These are phyloP conservation scores for western clawed frog (Xenopus tropicalis) DNA, from an alignment of 2,113 vertebrate species.

Conservation along the genomic window DNA sequence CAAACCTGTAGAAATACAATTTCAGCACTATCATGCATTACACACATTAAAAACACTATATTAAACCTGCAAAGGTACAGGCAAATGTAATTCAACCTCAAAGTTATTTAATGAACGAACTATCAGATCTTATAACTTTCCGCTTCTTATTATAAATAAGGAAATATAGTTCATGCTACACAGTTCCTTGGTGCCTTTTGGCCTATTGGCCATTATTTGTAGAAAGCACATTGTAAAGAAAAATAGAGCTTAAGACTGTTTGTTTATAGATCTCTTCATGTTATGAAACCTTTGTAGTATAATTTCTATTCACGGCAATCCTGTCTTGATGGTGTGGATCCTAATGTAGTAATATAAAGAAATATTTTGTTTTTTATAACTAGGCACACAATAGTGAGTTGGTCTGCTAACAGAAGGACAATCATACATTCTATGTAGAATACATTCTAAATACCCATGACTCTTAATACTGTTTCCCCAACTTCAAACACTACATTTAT, in stretches of 20 bases:
- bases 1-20: background rate
- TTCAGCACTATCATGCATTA: too few species aligned
- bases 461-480: background rate
- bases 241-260: background rate
- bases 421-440: constrained; percentile 18
- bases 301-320: background rate
- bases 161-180: constrained; percentile 60
- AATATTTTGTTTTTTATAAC: background rate
- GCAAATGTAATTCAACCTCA: background rate
- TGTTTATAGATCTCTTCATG: background rate
- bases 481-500: constrained; percentile 29
- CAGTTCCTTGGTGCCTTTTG: constrained; percentile 74
- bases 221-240: constrained; percentile 34
- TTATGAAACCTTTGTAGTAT: background rate
- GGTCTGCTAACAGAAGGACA: constrained; percentile 13
- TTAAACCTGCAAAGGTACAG: background rate
- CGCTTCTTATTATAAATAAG: constrained; percentile 55
- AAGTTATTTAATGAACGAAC: background rate
- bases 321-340: background rate
- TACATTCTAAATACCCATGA: background rate
- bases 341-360: background rate
- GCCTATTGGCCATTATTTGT: constrained; percentile 66
- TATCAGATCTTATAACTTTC: constrained; percentile 8
- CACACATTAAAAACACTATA: background rate
- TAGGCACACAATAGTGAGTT: constrained; percentile 13